A percentile compares a stretch with the other conserved stretches of the same genome.
These are phyloP conservation scores for Hipparchia sbordonii DNA, from an alignment of 2,888 invertebrate genomes.

Conservation along the genomic window DNA sequence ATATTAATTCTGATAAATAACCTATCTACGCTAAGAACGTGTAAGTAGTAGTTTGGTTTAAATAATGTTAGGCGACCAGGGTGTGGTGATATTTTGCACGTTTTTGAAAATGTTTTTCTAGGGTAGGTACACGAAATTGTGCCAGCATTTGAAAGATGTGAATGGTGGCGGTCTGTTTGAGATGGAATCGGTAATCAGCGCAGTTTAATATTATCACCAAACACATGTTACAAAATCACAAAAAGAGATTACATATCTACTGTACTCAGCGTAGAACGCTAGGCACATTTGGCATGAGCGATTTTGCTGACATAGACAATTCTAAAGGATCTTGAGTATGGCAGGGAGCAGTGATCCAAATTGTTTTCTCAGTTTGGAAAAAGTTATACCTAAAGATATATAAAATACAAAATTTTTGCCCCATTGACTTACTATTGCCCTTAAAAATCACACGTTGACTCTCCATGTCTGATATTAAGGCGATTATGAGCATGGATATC, in stretches of 20 bases:
- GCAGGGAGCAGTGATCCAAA: not conserved
- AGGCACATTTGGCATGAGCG: slow-evolving; percentile 55
- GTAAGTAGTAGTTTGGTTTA: slow-evolving; percentile 78
- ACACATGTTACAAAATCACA: slow-evolving; percentile 39
- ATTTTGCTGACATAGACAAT: slow-evolving; percentile 15
- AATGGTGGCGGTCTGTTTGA: slow-evolving; percentile 63
- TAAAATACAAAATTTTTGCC: too few species aligned
- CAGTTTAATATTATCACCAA: slow-evolving; percentile 61
- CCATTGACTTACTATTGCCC: too few species aligned
- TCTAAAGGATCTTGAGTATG: not conserved
- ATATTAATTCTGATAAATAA: slow-evolving; percentile 64
- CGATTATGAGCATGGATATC: too few species aligned
- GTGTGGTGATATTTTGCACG: slow-evolving; percentile 83
- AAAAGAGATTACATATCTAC: slow-evolving; percentile 76
- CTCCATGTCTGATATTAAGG: too few species aligned
- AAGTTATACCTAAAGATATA: not conserved
- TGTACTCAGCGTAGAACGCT: slow-evolving; percentile 71
- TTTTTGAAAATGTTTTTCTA: slow-evolving; percentile 83
- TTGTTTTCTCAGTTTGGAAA: not conserved
- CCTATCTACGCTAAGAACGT: slow-evolving; percentile 71
- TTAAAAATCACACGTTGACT: too few species aligned
- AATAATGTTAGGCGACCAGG: slow-evolving; percentile 82
- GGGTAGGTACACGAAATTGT: slow-evolving; percentile 71
- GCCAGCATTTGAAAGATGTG: slow-evolving; percentile 64
- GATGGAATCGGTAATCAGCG: slow-evolving; percentile 62